phyloP scores from a whole-genome alignment of 2,113 vertebrate species.

The Otis tarda region DNA sequence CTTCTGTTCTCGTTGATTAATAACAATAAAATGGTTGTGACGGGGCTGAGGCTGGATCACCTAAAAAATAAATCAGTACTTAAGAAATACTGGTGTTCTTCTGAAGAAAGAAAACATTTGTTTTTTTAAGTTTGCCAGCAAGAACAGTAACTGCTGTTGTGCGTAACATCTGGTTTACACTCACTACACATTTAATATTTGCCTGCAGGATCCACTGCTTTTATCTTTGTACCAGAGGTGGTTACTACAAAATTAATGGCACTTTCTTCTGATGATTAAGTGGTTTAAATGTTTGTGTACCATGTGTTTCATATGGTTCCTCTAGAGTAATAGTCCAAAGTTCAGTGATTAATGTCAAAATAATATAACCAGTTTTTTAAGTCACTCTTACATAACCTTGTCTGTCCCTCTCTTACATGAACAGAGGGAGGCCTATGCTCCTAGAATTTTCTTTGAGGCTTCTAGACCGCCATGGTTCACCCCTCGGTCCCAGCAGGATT shows the following conservation, averaged over 20 bases:
- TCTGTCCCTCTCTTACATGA: not conserved
- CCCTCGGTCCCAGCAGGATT: slow-evolving; percentile 93
- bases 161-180: not conserved
- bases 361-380: not conserved
- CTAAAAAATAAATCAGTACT: not conserved
- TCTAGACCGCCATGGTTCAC: slow-evolving; percentile 97
- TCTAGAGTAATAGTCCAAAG: not conserved
- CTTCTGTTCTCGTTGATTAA: not conserved
- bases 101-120: not conserved
- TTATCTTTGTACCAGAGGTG: not conserved
- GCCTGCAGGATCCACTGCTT: not conserved
- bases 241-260: not conserved
- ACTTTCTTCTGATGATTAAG: not conserved
- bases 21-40: not conserved
- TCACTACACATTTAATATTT: not conserved
- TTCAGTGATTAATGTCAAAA: not conserved
- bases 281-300: not conserved
- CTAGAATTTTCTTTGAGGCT: slow-evolving; percentile 90
- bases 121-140: not conserved
- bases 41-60: not conserved
- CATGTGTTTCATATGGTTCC: not conserved
- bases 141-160: not conserved
- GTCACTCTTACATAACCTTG: not conserved
- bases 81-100: not conserved
- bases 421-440: slow-evolving; percentile 94